A percentile compares a stretch with the other conserved stretches of the same genome.
Evolutionary conservation across 2,797 vertebrate species (phyloP).

Genomic region (Pseudochirops cupreus): DNA sequence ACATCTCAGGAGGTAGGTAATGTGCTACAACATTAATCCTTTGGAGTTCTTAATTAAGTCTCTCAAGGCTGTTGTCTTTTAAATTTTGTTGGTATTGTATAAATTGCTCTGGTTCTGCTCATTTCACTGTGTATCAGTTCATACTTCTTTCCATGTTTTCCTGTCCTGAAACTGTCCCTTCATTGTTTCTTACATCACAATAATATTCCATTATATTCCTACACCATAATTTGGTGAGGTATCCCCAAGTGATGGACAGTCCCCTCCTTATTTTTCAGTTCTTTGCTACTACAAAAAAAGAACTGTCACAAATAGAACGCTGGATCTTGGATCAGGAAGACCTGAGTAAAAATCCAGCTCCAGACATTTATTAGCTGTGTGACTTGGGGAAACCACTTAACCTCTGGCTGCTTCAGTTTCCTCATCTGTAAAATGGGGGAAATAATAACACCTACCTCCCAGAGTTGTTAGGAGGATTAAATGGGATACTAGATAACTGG

Average conservation of each 20-base stretch:
- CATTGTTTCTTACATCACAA: not conserved
- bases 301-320: not conserved
- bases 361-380: not conserved
- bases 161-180: no score
- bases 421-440: not conserved
- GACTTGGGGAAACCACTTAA: not conserved
- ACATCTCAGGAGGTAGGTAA: not conserved
- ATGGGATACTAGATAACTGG: not conserved
- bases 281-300: not conserved
- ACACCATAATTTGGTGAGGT: not conserved
- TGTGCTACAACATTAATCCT: not conserved
- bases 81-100: not conserved
- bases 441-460: not conserved
- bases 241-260: not conserved
- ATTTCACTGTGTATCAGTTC: not conserved
- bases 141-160: not conserved
- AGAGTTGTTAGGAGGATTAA: not conserved
- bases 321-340: not conserved
- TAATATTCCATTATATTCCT: not conserved
- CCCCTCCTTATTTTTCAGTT: not conserved
- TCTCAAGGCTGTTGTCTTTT: not conserved
- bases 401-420: not conserved
- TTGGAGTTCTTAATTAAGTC: not conserved
- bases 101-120: not conserved
- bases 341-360: not conserved